Evolutionary conservation across 2,888 invertebrate genomes (phyloP).

Genomic region (Eristalinus aeneus): DNA sequence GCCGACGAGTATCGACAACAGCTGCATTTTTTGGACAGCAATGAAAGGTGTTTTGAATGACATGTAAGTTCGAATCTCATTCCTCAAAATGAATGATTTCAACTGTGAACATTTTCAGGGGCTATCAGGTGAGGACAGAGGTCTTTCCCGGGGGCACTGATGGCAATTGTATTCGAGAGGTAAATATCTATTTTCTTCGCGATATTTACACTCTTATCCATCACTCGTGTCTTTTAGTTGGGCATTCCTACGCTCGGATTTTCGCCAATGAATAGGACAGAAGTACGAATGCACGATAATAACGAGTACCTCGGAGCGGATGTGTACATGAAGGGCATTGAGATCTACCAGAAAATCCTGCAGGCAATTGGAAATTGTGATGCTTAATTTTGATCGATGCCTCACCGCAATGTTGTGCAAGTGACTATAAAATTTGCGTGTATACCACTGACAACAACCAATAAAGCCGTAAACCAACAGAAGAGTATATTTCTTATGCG

Average conservation of each 20-base stretch:
- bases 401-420: no score
- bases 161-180: conserved; percentile 87
- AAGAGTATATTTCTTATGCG: not conserved
- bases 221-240: conserved; percentile 78
- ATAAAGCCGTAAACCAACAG: not conserved
- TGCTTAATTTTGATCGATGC: no score
- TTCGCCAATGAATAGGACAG: conserved; percentile 92
- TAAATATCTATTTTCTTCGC: not conserved
- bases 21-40: conserved; percentile 87
- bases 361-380: conserved; percentile 64
- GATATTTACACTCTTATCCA: no score
- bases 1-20: conserved; percentile 83
- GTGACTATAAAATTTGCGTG: no score
- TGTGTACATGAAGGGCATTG: conserved; percentile 90
- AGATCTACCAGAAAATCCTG: conserved; percentile 83
- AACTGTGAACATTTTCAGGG: not conserved
- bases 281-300: conserved; percentile 92
- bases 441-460: not conserved
- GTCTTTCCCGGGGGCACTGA: conserved; percentile 96
- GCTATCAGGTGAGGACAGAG: conserved; percentile 83
- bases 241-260: conserved; percentile 94
- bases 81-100: not conserved
- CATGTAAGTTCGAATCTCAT: conserved; percentile 80
- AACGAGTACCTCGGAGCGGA: conserved; percentile 91
- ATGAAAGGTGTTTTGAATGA: conserved; percentile 84